Evolutionary conservation across 2,113 vertebrate genomes (phyloP), one percentile per base, ranked within the genome.

Genomic region (Phyllostomus discolor): DNA sequence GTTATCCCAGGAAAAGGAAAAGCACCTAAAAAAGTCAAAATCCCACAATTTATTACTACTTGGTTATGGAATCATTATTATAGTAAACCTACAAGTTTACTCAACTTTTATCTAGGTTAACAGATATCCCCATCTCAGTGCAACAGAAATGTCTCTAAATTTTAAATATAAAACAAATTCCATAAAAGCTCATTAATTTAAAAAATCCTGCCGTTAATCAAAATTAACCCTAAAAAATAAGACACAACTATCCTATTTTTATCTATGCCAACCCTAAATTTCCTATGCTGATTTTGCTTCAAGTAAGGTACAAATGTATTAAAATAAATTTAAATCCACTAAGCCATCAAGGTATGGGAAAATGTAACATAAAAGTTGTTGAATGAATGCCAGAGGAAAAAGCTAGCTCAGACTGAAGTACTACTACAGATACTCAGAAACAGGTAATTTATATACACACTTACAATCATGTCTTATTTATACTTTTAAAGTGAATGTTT

Each of bases 41-140:
- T 82, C 35, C 24, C 46, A 86, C 19, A 87, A 70, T 57, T 66
- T 69, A 80, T 69, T 91, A 72, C 79, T 50, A 66, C 24, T 66
- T 94, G 10, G 38, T 81, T 97, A 96, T 62, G n/a, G 50, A 88
- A 92, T 79, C 78, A 78, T 0, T 88, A 46, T 89, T 83, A 19
- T 12, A 69, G 7, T 67, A 88, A 88, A 52, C 12, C 14, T 91
- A 69, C 22, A 14, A 48, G 88, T 81, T 91, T 72, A 88, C 17
- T 96, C 7, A 82, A 76, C 20, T 94, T 93, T 82, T 86, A 59
- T 50, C 41, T 83, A 64, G 22, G 15, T 64, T 87, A 70, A 69
- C 24, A 95, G 69, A 59, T 38, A 93, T 8, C 57, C 5, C n/a
- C 64, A n/a, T 35, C 22, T 79, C 72, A 85, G 26, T 67, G 4